Evolutionary conservation across 2,888 invertebrate genomes (phyloP).

Genomic region (Phanerotoma sp.): DNA sequence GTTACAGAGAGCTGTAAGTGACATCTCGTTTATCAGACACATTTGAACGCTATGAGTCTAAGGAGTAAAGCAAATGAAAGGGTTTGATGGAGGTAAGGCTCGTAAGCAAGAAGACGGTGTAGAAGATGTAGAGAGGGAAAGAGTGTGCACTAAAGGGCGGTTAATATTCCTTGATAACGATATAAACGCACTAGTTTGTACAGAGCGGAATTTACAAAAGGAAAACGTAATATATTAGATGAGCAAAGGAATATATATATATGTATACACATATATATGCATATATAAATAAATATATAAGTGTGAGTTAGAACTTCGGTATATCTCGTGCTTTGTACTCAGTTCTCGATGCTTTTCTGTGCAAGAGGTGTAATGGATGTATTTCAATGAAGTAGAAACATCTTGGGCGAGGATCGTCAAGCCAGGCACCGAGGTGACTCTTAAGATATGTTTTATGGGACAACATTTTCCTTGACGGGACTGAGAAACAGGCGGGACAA

Average conservation of each 20-base stretch:
- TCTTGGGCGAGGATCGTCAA: conserved; percentile 33
- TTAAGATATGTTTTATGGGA: conserved; percentile 47
- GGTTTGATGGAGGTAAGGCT: too few species aligned
- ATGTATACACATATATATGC: too few species aligned
- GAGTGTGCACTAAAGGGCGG: not conserved
- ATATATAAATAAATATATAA: too few species aligned
- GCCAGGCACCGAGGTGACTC: conserved; percentile 35
- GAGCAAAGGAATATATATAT: not conserved
- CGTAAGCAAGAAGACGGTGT: too few species aligned
- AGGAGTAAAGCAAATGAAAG: not conserved
- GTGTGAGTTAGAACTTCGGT: not conserved
- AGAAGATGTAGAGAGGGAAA: not conserved
- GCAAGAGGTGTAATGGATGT: conserved; percentile 10
- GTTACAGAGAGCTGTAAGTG: not conserved
- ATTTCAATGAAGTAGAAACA: conserved; percentile 43
- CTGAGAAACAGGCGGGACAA: conserved; percentile 35
- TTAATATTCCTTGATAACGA: conserved; percentile 27
- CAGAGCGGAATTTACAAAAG: not conserved
- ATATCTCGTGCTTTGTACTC: too few species aligned
- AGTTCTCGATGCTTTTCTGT: too few species aligned
- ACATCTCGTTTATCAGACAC: conserved; percentile 12
- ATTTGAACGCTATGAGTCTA: not conserved
- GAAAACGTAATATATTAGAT: conserved; percentile 1
- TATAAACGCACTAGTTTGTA: conserved; percentile 28
- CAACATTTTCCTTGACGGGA: conserved; percentile 44